Evolutionary conservation across 1,140 invertebrate genomes (phyloP).

Genomic region (Drosophila funebris): DNA sequence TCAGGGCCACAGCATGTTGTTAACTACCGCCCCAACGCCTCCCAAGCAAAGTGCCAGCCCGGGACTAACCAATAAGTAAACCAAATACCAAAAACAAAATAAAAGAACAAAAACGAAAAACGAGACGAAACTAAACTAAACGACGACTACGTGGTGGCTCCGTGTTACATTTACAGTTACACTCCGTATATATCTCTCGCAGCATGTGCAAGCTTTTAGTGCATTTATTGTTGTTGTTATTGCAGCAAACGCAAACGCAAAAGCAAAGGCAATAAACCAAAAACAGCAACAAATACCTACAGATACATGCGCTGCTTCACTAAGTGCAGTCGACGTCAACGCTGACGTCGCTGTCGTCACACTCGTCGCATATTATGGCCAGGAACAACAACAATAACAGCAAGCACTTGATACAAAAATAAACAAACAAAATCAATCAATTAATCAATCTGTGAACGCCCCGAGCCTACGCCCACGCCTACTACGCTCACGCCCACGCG

Average conservation of each 20-base stretch:
- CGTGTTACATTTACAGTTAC: constrained; percentile 10
- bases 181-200: not conserved
- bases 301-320: constrained; percentile 37
- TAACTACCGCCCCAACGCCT: constrained; percentile 29
- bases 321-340: constrained; percentile 49
- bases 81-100: constrained; percentile 9
- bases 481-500: constrained; percentile 18
- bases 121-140: constrained; percentile 10
- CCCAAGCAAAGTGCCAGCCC: constrained; percentile 16
- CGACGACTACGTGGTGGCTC: not conserved
- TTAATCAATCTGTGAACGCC: constrained; percentile 75
- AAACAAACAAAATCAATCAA: constrained; percentile 82
- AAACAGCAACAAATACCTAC: constrained; percentile 14
- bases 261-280: constrained; percentile 4
- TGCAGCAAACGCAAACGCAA: constrained; percentile 7
- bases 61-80: constrained; percentile 52
- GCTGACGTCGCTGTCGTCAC: constrained; percentile 34
- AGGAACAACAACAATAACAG: constrained; percentile 24
- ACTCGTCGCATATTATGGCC: constrained; percentile 47
- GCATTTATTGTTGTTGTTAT: constrained; percentile 20
- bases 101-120: not conserved
- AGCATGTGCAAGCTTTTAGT: constrained; percentile 20
- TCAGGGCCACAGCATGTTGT: constrained; percentile 18
- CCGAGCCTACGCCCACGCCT: constrained; percentile 37
- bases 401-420: constrained; percentile 75